These are phyloP conservation scores for Parasteatoda lunata DNA, from an alignment of 2,888 invertebrate species.

Conservation along the genomic window DNA sequence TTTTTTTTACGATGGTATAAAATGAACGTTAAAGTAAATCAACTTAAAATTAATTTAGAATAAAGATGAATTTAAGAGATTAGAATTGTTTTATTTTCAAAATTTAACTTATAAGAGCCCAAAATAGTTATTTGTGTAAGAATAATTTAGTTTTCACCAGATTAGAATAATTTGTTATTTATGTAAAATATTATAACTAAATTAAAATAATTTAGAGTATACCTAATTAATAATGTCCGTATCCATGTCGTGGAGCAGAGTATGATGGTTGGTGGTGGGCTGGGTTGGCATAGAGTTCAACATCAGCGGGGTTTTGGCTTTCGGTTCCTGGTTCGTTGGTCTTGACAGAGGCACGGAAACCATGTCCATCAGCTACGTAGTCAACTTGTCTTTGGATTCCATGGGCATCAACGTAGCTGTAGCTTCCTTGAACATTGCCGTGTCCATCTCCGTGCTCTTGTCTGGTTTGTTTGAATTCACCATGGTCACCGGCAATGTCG, in stretches of 20 bases:
- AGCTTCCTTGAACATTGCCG: constrained; percentile 65
- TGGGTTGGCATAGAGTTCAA: constrained; percentile 55
- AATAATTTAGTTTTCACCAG: no score
- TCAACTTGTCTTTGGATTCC: constrained; percentile 65
- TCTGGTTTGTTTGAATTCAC: constrained; percentile 62
- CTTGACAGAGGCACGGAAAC: constrained; percentile 58
- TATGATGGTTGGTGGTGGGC: constrained; percentile 29
- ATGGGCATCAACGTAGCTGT: constrained; percentile 61
- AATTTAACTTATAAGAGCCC: no score
- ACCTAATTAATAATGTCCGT: constrained; percentile 29
- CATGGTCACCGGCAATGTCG: constrained; percentile 64
- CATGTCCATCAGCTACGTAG: constrained; percentile 64
- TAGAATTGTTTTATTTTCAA: no score
- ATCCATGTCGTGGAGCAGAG: constrained; percentile 21
- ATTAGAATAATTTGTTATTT: no score
- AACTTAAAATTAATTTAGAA: no score
- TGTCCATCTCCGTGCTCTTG: constrained; percentile 62
- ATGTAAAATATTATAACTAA: no score
- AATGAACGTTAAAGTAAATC: no score
- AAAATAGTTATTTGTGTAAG: no score
- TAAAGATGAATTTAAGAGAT: no score
- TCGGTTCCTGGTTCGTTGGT: constrained; percentile 69
- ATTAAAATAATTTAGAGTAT: background rate
- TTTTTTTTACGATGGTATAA: no score
- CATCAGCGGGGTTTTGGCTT: constrained; percentile 66